These are phyloP conservation scores for Macrosiphum euphorbiae DNA, from an alignment of 2,888 invertebrate genomes.

Conservation along the genomic window DNA sequence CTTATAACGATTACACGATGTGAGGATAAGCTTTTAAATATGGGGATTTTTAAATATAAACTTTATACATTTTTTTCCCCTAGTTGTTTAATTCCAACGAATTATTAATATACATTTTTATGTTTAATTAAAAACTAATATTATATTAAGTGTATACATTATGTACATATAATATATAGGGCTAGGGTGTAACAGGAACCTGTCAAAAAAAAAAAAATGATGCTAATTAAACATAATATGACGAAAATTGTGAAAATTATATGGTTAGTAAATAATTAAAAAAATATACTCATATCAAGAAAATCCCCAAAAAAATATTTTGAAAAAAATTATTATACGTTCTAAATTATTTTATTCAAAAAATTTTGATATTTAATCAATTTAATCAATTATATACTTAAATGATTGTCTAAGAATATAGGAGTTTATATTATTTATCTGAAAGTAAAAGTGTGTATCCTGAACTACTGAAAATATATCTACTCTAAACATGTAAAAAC, in stretches of 20 bases:
- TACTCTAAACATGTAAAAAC: background rate
- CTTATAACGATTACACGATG: background rate
- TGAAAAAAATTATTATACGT: too few species aligned
- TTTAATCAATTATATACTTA: background rate
- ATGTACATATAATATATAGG: too few species aligned
- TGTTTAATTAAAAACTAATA: background rate
- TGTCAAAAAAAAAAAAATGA: too few species aligned
- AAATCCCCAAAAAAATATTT: too few species aligned
- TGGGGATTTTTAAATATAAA: background rate
- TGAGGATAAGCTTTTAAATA: background rate
- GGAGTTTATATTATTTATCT: background rate
- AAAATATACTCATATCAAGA: too few species aligned
- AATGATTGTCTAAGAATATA: background rate
- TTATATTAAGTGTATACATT: background rate
- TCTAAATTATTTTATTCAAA: too few species aligned
- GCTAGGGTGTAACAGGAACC: too few species aligned
- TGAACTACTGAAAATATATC: background rate
- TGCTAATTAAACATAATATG: too few species aligned
- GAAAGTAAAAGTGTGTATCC: background rate
- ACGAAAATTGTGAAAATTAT: too few species aligned
- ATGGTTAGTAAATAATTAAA: too few species aligned
- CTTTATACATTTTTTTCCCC: background rate
- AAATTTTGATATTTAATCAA: too few species aligned
- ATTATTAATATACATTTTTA: background rate
- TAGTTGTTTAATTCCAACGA: background rate